Base-by-base conservation (phyloP, 2,797 vertebrate species). In the Tiaroga cobitis region DNA sequence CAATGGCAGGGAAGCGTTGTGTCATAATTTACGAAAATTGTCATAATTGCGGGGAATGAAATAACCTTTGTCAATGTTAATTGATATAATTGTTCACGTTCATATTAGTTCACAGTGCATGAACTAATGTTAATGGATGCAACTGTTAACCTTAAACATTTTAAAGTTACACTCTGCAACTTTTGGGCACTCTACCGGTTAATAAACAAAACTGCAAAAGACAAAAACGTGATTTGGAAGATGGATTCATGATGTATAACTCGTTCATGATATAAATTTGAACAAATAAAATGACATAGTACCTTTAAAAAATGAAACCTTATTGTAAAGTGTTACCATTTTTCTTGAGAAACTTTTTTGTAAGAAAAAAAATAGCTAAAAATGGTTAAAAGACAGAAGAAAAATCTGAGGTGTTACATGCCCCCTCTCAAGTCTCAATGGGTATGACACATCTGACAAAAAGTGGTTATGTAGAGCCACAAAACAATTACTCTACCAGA, bases 401-500 rank as follows among this genome's bases (percentile, higher is more conserved):
- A 21, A 54, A 21, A 54, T 54, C 6, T 3, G 6, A 26, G 11
- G 34, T 5, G 7, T 76, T 26, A 59, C 11, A 18, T 59, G 54
- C 7, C 5, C 18, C 37, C 10, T 8, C 39, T 46, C 26, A 19
- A 80, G 11, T 49, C 61, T 46, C 26, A 46, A 32, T 16, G 19
- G 11, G 3, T 67, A 34, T 80, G 26, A 51, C 78, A 80, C 56
- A 41, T 63, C 59, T 32, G 39, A 65, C 39, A 80, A 34, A 19
- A 67, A 67, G 29, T 24, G 26, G 41, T 34, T 67, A 49, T 80
- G 61, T 67, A 67, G 29, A 49, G 78, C 41, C 78, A 67, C 61
- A 80, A 80, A 80, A 80, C 78, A 80, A 80, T 80, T 80, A 80
- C 19, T 80, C 2, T 24, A 67, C 41, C 61, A 29, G 41, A 67